Percentiles rank a stretch among this genome's conserved stretches.
These are phyloP conservation scores for Lasioglossum villosulum DNA, from an alignment of 2,888 invertebrate species.

Conservation along the genomic window DNA sequence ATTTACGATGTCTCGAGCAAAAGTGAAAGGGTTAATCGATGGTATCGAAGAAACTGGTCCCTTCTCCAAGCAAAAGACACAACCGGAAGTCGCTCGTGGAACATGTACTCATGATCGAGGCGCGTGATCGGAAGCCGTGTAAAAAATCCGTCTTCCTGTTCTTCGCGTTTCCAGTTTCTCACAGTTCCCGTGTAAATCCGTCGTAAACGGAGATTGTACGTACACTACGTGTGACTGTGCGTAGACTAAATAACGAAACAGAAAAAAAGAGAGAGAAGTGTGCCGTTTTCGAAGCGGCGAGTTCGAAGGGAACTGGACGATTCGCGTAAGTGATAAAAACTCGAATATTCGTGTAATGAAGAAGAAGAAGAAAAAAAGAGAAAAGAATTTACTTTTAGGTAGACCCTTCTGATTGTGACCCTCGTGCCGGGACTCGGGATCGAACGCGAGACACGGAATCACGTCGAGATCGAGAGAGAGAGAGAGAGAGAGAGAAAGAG, in stretches of 20 bases:
- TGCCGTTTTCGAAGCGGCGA: constrained; percentile 57
- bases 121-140: constrained; percentile 28
- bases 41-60: background rate
- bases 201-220: constrained; percentile 21
- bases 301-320: constrained; percentile 70
- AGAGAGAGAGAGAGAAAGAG: background rate
- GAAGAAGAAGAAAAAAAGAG: background rate
- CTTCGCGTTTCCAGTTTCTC: constrained; percentile 65
- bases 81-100: background rate
- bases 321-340: constrained; percentile 59
- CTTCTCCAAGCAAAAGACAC: background rate
- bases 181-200: constrained; percentile 52
- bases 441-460: constrained; percentile 4
- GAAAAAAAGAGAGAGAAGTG: constrained; percentile 25
- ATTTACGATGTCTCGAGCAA: background rate
- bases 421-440: constrained; percentile 45
- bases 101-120: background rate
- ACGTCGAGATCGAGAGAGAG: background rate
- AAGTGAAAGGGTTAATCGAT: background rate
- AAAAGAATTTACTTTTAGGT: constrained; percentile 54
- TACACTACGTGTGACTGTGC: constrained; percentile 34
- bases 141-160: constrained; percentile 67
- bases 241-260: constrained; percentile 34
- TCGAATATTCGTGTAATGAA: constrained; percentile 55
- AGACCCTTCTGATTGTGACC: constrained; percentile 69